Percentiles rank a stretch among this genome's conserved stretches.
Evolutionary conservation across 1,140 invertebrate genomes (phyloP).

Genomic region (Xylocopa sonorina): DNA sequence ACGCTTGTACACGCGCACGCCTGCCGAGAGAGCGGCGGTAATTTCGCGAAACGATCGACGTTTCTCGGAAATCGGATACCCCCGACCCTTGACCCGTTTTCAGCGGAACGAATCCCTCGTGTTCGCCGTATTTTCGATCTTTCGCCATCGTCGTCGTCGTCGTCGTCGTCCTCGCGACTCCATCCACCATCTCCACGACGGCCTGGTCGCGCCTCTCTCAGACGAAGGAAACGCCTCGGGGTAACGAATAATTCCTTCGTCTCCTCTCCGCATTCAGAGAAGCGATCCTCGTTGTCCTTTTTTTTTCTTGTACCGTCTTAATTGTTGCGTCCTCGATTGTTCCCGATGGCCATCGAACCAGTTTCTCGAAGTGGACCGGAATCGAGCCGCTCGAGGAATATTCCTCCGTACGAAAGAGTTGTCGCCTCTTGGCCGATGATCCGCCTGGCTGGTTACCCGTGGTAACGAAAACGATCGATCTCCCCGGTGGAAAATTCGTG

Average conservation of each 20-base stretch:
- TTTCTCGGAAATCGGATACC: conserved; percentile 36
- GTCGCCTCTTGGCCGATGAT: neutral
- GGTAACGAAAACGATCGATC: too few relatives aligned
- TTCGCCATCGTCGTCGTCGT: neutral
- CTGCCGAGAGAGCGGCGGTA: conserved; percentile 3
- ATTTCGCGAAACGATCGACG: conserved; percentile 39
- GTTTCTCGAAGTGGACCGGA: conserved; percentile 21
- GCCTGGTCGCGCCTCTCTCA: neutral
- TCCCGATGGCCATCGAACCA: conserved; percentile 23
- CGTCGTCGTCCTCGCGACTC: neutral
- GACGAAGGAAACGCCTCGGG: conserved; percentile 9
- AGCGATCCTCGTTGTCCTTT: neutral
- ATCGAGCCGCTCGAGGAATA: neutral
- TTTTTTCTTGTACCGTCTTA: conserved; percentile 13
- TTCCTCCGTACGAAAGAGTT: conserved; percentile 1
- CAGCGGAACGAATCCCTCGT: conserved; percentile 24
- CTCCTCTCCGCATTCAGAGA: conserved; percentile 15
- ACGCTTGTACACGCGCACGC: neutral
- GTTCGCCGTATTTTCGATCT: conserved; percentile 3
- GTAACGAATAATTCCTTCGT: conserved; percentile 36
- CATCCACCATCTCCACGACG: too few relatives aligned
- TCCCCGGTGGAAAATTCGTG: neutral
- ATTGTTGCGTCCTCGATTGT: conserved; percentile 33
- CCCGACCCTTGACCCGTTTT: conserved; percentile 59
- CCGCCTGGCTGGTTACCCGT: neutral